Base-by-base conservation (phyloP, 2,113 vertebrate species). In the Xenotilapia leptura region DNA sequence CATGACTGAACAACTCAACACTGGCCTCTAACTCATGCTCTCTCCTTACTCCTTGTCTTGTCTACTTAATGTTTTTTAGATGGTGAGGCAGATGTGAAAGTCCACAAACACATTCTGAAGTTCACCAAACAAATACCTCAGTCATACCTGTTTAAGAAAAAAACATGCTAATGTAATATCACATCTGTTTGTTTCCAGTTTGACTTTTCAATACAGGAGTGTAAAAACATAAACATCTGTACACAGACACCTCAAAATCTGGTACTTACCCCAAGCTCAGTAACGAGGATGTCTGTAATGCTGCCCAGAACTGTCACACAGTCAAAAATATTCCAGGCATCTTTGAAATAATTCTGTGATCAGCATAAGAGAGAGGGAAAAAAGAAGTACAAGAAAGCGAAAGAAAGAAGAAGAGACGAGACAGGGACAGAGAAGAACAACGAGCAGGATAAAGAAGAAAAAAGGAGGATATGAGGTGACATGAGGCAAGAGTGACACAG, bases 311-410 rank as follows among this genome's bases (percentile, higher is more conserved):
- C 98, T 60, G 98, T 99, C 94, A 99, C 98, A 90, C 98, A 99
- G 96, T 99, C 98, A 86, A 99, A 99, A 96, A 99, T 96, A 85
- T 99, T 99, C 98, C 98, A 99, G 96, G 98, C 98, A 58, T 99
- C 98, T 7, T 98, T 98, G 96, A 99, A 99, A 92, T 99, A 99
- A 92, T 99, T 99, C 98, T 99, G 96, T 84, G 13, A 82, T 85
- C 19, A 82, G 51, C 82, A 90, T 17, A 82, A 65, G 85, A 58
- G 15, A 62, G 45, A 81, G 77, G 85, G 3, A 38, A 40, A n/a
- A 65, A 42, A 58, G 36, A 36, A 85, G 49, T 75, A 80, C 23
- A 62, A 26, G 83, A 60, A 15, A 21, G 51, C 19, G 6, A 36
- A 38, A 81, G n/a, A 38, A 19, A 56, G 23, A 54, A 15, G 54